Evolutionary conservation across 2,888 invertebrate species (phyloP), one percentile per base, ranked within the genome.

Genomic region (Cataglyphis cursor): DNA sequence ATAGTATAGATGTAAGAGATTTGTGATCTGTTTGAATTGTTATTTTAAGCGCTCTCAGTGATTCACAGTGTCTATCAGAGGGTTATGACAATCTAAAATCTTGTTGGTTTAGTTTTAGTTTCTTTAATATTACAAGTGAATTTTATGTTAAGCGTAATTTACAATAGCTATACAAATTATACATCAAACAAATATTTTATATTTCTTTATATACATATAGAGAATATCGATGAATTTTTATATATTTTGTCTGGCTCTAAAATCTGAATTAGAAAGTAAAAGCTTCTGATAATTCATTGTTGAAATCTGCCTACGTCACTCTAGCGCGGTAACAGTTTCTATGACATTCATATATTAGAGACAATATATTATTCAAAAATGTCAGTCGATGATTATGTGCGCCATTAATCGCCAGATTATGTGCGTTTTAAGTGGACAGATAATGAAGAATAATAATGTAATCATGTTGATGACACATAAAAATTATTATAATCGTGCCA

Each of bases 401-500:
- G 12, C 12, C 41, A 41, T 41, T 12, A 41, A 12, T 41, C 41
- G 48, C n/a, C 48, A 48, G 44, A 59, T 78, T 21, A 12, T 70
- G 21, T 48, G 21, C 44, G 21, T 21, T 24, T 3, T 59, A 44
- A 76, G 54, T 24, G 24, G 59, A 21, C 57, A 51, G 44, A 57
- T 28, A 54, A 59, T 41, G 31, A 41, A 59, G 31, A 68, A 70
- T 57, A 54, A 70, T 70, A 28, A 35, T 62, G 31, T 64, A 28
- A 76, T 54, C 51, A 59, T 54, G n/a, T 57, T 44, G 44, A 89
- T 44, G 44, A 89, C 89, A 84, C 89, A 86, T 84, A 89, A 84
- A 51, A 78, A 81, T 86, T 74, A 89, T 89, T 87, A 65, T 87
- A 89, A 87, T 83, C 73, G 89, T 89, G 89, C 89, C 89, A 89